These are phyloP conservation scores for Sus cebifrons DNA, from an alignment of 2,797 vertebrate species.

Conservation along the genomic window DNA sequence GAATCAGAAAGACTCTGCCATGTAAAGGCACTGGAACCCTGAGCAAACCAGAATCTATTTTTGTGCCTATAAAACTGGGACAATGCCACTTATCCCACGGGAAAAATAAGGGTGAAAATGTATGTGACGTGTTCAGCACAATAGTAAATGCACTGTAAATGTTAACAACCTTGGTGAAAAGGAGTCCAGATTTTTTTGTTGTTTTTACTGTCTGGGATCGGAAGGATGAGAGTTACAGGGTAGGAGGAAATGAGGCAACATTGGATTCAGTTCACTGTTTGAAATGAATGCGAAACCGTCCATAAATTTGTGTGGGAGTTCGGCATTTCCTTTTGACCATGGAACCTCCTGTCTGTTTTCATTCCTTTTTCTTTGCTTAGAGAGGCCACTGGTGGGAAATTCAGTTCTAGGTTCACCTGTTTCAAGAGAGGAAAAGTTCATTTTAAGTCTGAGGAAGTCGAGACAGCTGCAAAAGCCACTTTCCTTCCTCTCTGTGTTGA, in stretches of 20 bases:
- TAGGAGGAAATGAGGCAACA: background rate
- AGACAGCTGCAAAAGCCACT: background rate
- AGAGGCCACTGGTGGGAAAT: constrained; percentile 53
- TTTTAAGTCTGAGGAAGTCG: constrained; percentile 40
- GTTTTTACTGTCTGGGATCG: background rate
- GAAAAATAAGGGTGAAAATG: background rate
- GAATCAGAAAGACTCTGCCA: background rate
- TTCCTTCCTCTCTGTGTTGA: background rate
- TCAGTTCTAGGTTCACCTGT: constrained; percentile 53
- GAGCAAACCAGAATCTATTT: constrained; percentile 2
- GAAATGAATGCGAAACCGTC: constrained; percentile 23
- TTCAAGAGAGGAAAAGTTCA: constrained; percentile 6
- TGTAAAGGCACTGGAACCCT: background rate
- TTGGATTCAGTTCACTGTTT: background rate
- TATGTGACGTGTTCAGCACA: background rate
- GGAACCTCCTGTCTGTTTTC: constrained; percentile 69
- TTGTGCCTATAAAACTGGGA: background rate
- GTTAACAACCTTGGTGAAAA: background rate
- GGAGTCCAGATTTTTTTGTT: background rate
- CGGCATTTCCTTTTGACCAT: constrained; percentile 52
- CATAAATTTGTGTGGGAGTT: constrained; percentile 52
- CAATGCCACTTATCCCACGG: background rate
- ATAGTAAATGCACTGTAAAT: background rate
- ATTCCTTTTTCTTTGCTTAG: constrained; percentile 65
- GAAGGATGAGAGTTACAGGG: background rate